phyloP scores from a whole-genome alignment of 2,113 vertebrate species.

The Tringa solitaria region DNA sequence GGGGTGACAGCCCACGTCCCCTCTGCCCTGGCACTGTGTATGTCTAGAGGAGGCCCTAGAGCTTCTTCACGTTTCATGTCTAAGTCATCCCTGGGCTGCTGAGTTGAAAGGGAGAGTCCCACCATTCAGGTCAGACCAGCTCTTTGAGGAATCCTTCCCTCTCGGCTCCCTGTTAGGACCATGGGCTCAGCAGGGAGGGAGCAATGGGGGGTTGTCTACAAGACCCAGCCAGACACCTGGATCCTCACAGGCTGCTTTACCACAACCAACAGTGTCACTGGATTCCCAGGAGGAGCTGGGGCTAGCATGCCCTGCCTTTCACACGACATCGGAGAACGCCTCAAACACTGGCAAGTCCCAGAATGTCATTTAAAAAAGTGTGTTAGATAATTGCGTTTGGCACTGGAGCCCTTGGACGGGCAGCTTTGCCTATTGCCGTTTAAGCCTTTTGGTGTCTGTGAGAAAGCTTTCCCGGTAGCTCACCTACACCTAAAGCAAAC shows the following conservation, averaged over 20 bases:
- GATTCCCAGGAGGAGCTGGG: not conserved
- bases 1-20: not conserved
- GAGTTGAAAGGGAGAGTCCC: not conserved
- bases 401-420: not conserved
- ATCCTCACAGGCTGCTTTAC: not conserved
- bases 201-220: not conserved
- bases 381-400: constrained; percentile 24
- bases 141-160: not conserved
- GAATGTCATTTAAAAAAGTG: not conserved
- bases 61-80: not conserved
- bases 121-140: not conserved
- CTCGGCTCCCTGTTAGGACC: not conserved
- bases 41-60: not conserved
- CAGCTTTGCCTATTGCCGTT: not conserved
- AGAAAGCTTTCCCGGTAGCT: not conserved
- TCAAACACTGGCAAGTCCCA: not conserved
- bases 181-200: not conserved
- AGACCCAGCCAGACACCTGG: not conserved
- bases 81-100: not conserved
- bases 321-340: not conserved
- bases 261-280: not conserved
- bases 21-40: not conserved
- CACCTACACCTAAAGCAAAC: constrained; percentile 36
- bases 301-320: not conserved
- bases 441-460: not conserved